Conservation (phyloP, 2,797 vertebrate species). For the Epinephelus coioides region DNA sequence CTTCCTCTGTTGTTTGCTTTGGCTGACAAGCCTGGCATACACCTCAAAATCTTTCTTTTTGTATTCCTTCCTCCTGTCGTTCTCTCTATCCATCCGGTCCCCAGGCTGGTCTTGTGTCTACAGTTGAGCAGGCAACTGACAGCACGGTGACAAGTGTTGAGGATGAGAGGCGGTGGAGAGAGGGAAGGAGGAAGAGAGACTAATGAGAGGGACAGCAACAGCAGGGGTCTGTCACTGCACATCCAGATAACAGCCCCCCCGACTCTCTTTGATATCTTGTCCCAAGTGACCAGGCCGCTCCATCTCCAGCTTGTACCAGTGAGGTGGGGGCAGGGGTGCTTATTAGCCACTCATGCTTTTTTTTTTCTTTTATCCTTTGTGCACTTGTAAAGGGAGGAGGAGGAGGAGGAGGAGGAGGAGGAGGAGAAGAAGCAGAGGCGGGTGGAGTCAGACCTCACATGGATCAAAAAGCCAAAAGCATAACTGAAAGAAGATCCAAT, state of each 20-base stretch:
- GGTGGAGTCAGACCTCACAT: conserved; percentile 2
- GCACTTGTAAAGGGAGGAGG: background rate
- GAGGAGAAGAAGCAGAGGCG: background rate
- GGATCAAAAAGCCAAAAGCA: conserved; percentile 16
- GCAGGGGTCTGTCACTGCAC: conserved; percentile 73
- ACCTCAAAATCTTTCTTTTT: conserved; percentile 34
- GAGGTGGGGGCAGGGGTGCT: conserved; percentile 25
- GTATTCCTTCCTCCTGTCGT: conserved; percentile 13
- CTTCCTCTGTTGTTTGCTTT: conserved; percentile 37
- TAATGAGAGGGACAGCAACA: conserved; percentile 68
- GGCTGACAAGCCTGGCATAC: conserved; percentile 48
- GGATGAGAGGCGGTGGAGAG: conserved; percentile 30
- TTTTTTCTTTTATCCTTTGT: conserved; percentile 1
- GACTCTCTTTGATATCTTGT: conserved; percentile 66
- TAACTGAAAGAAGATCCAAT: background rate
- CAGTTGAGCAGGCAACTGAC: conserved; percentile 75
- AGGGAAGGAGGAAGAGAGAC: conserved; percentile 30
- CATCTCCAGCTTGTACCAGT: conserved; percentile 46
- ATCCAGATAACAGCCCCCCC: conserved; percentile 60
- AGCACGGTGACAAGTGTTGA: conserved; percentile 67
- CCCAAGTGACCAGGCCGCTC: conserved; percentile 60
- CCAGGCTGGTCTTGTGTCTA: conserved; percentile 57
- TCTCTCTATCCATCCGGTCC: conserved; percentile 41
- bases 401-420: background rate
- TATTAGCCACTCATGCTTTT: conserved; percentile 29